Evolutionary conservation across 2,113 vertebrate genomes (phyloP).

Genomic region (Lophura nycthemera): DNA sequence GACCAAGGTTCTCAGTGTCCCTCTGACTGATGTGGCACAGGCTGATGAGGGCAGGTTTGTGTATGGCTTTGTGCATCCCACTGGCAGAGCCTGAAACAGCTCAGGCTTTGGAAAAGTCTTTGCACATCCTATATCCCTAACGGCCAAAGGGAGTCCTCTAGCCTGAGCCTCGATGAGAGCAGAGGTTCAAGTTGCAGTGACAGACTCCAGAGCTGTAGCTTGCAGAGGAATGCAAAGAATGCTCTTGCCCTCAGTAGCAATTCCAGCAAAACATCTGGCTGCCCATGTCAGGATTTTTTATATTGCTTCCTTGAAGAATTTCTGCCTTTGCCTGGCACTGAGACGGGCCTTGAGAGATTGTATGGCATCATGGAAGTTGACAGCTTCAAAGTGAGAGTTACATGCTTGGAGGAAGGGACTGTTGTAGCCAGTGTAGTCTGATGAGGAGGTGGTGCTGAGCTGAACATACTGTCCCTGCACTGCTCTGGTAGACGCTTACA

Average conservation of each 20-base stretch:
- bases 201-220: neutral
- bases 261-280: neutral
- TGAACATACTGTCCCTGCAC: neutral
- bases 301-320: neutral
- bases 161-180: neutral
- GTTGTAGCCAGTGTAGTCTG: neutral
- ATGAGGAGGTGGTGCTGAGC: neutral
- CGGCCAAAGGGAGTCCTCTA: neutral
- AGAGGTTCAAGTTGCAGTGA: neutral
- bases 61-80: neutral
- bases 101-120: neutral
- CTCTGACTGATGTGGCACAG: neutral
- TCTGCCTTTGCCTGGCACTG: neutral
- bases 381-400: neutral
- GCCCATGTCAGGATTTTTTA: neutral
- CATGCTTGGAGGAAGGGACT: neutral
- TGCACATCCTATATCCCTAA: neutral
- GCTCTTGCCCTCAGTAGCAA: neutral
- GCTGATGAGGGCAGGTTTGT: neutral
- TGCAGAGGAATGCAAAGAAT: neutral
- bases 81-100: neutral
- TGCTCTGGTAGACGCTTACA: neutral
- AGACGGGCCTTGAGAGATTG: neutral
- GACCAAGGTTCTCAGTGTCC: neutral
- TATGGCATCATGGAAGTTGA: neutral